Base-by-base conservation (phyloP, 2,797 vertebrate species). In the Myotis planiceps region DNA sequence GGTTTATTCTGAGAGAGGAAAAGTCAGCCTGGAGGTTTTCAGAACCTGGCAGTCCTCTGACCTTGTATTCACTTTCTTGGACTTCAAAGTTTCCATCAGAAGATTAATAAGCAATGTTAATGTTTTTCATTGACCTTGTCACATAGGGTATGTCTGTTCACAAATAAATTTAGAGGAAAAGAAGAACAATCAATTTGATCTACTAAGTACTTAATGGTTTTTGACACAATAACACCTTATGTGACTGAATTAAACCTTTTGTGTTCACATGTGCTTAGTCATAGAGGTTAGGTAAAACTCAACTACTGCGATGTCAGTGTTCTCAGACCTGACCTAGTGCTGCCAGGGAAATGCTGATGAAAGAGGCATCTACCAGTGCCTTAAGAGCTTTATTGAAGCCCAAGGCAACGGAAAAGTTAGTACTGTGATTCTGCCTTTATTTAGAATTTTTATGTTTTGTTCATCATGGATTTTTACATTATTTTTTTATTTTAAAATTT, bases 211-310 rank as follows among this genome's bases (percentile, higher is more conserved):
- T 68, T 55, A 74, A 49, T 60, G 6, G 6, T 27, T 84, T 3
- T 47, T 92, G 55, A 94, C 16, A 90, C 78, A 95, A 69, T 86
- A 84, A 14, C 27, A 90, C 21, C 51, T 58, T 53, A 69, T 14
- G 13, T 58, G 68, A 75, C 63, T 89, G 19, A 83, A 94, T 65
- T 71, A 89, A 95, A 63, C 14, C 15, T 0, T 86, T 91, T 82
- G 15, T 89, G 37, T 95, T 80, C 19, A 21, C 68, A 66, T 85
- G n/a, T 87, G 9, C 68, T 39, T 81, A 8, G 42, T 85, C 7
- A 69, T 34, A 37, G 45, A 5, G 10, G 32, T 92, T 93, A 81
- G 72, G 6, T 89, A 90, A 96, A 92, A 95, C 58, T 34, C n/a
- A n/a, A 1, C 39, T 60, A 25, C 9, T 58, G 25, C 9, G 58